phyloP scores from a whole-genome alignment of 2,888 invertebrate species.

The Crocallis elinguaria region DNA sequence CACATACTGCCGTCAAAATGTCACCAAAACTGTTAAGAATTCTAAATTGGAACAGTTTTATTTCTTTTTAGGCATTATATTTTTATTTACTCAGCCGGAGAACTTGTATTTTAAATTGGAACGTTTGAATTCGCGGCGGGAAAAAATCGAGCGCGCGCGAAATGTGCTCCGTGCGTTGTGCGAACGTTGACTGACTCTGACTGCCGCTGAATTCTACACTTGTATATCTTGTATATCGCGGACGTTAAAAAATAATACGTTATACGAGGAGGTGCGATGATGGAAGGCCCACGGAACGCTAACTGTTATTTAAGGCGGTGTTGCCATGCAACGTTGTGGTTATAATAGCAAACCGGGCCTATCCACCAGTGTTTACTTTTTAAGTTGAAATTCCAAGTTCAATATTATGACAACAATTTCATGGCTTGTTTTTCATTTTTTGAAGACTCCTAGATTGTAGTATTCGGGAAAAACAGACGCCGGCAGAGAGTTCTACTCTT shows the following conservation, averaged over 20 bases:
- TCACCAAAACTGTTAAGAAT: constrained; percentile 30
- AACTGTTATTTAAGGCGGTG: constrained; percentile 66
- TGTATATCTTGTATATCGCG: constrained; percentile 68
- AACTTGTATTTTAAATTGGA: constrained; percentile 49
- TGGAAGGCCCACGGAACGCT: constrained; percentile 65
- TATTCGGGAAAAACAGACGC: too few relatives aligned
- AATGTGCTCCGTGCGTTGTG: constrained; percentile 69
- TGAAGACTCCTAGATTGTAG: too few relatives aligned
- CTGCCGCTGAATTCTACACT: constrained; percentile 67
- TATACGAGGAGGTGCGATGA: constrained; percentile 71
- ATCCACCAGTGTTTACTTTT: too few relatives aligned
- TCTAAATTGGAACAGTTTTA: constrained; percentile 39
- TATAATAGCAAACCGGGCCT: too few relatives aligned
- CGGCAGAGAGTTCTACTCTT: too few relatives aligned
- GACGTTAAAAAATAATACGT: constrained; percentile 76
- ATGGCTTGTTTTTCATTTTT: too few relatives aligned
- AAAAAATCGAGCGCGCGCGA: constrained; percentile 57
- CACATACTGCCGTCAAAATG: constrained; percentile 54
- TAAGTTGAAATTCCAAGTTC: too few relatives aligned
- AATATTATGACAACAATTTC: too few relatives aligned
- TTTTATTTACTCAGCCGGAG: constrained; percentile 45
- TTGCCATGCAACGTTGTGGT: constrained; percentile 14
- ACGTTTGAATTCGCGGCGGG: constrained; percentile 72
- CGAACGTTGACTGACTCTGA: constrained; percentile 79
- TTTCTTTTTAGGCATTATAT: constrained; percentile 81